Evolutionary conservation across 2,888 invertebrate species (phyloP).

Genomic region (Ischnura elegans): DNA sequence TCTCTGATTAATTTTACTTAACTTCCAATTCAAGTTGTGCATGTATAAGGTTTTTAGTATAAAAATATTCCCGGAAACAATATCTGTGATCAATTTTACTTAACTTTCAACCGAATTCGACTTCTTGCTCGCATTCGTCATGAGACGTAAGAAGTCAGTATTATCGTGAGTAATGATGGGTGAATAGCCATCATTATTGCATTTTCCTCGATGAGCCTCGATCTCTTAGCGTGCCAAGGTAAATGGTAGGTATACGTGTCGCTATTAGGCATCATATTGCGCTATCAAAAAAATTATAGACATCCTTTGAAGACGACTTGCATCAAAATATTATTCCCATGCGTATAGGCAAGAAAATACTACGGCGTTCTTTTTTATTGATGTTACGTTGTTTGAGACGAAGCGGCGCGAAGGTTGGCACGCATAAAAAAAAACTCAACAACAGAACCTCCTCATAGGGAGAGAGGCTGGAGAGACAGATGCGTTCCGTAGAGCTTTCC

Average conservation of each 20-base stretch:
- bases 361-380: background rate
- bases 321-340: background rate
- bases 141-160: background rate
- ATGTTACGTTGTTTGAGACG: background rate
- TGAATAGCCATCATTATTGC: background rate
- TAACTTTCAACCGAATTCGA: background rate
- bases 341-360: background rate
- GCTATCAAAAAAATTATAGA: slow-evolving; percentile 14
- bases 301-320: background rate
- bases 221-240: background rate
- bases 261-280: slow-evolving; percentile 10
- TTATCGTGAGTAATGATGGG: background rate
- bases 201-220: background rate
- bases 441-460: background rate
- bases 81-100: background rate
- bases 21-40: no score
- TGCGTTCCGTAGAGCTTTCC: background rate
- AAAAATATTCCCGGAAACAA: background rate
- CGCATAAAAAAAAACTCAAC: background rate
- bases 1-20: no score
- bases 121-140: background rate
- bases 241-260: background rate
- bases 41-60: no score
- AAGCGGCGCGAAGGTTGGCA: background rate
- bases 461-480: background rate